Percentiles rank a stretch among this genome's conserved stretches.
Evolutionary conservation across 2,113 vertebrate species (phyloP).

Genomic region (Arizona elegans): DNA sequence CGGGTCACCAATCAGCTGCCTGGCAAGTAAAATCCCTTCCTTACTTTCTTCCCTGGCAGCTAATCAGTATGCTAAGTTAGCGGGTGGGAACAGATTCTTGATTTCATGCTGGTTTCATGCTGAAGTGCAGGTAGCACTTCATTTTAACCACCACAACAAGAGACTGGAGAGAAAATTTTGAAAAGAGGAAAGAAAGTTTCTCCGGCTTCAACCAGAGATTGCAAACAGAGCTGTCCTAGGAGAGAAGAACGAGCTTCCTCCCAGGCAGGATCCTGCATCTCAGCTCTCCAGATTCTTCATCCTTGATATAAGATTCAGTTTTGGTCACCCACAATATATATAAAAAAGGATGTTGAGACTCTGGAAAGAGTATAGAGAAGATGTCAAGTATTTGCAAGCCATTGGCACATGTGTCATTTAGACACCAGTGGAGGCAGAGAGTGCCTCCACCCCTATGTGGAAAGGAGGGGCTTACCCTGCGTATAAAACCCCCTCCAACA

Average conservation of each 20-base stretch:
- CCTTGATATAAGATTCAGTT: background rate
- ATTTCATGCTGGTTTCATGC: background rate
- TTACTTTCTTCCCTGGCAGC: background rate
- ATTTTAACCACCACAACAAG: background rate
- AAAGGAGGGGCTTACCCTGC: too few species aligned
- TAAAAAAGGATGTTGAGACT: background rate
- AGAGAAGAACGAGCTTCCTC: background rate
- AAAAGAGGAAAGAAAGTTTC: background rate
- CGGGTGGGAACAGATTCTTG: background rate
- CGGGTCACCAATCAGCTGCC: background rate
- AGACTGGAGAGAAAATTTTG: background rate
- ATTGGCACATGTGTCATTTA: too few species aligned
- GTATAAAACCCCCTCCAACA: too few species aligned
- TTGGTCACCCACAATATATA: background rate
- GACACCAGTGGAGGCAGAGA: too few species aligned
- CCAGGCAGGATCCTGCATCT: background rate
- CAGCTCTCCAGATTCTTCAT: background rate
- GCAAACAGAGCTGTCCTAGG: background rate
- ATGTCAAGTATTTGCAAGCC: too few species aligned
- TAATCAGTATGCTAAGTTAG: background rate
- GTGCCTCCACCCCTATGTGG: too few species aligned
- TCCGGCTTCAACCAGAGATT: background rate
- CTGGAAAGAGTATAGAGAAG: background rate
- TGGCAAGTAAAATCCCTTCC: background rate
- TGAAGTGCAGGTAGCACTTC: background rate